Conservation (phyloP, 2,888 invertebrate species). For the Capitulum mitella region DNA sequence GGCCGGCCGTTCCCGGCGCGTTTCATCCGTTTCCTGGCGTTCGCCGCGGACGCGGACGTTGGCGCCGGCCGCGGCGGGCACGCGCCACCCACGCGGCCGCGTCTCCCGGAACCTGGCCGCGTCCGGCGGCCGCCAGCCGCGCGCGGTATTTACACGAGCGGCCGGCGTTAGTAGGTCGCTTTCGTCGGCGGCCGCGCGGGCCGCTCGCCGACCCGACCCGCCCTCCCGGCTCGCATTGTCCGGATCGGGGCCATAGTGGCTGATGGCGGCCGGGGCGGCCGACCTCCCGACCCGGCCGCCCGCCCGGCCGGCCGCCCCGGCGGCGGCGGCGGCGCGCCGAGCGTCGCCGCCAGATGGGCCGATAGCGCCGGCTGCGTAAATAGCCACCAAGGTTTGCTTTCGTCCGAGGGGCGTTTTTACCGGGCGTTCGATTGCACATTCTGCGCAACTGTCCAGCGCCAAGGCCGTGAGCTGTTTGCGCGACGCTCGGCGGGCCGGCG, state of each 20-base stretch:
- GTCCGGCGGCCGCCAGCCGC: not conserved
- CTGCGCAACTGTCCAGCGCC: not conserved
- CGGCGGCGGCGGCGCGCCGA: not conserved
- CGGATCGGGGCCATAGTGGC: not conserved
- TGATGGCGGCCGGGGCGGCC: not conserved
- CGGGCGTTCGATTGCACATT: not conserved
- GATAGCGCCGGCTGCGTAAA: not conserved
- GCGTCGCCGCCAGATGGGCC: not conserved
- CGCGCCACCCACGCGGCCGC: not conserved
- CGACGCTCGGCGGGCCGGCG: not conserved
- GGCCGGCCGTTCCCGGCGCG: no score
- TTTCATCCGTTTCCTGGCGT: not conserved
- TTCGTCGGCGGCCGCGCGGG: not conserved
- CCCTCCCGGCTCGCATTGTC: not conserved
- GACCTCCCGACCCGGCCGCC: not conserved
- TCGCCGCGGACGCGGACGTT: not conserved
- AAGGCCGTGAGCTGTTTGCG: not conserved
- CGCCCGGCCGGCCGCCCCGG: not conserved
- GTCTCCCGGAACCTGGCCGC: conserved; percentile 4
- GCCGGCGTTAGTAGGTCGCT: not conserved
- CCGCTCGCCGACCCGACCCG: not conserved
- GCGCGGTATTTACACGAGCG: not conserved
- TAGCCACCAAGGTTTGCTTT: not conserved
- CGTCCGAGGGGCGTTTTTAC: not conserved
- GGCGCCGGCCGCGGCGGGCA: not conserved